Evolutionary conservation across 2,888 invertebrate genomes (phyloP).

Genomic region (Hydraecia micacea): DNA sequence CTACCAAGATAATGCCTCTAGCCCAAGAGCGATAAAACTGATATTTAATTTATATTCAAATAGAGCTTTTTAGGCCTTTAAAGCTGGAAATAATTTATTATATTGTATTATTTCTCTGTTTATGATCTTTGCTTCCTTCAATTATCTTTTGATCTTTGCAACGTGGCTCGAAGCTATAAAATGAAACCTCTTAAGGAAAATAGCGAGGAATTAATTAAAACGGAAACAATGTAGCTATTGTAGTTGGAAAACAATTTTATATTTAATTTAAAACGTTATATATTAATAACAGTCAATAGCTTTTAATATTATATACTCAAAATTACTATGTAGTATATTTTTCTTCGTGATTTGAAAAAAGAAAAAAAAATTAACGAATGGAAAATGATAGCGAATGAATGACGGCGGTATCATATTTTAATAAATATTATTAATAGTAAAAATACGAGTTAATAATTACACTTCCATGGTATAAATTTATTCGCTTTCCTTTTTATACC

Average conservation of each 20-base stretch:
- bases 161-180: constrained; percentile 1
- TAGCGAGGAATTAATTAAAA: constrained; percentile 11
- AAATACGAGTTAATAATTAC: background rate
- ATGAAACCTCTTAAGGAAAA: background rate
- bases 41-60: background rate
- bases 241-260: background rate
- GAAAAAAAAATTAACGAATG: no score
- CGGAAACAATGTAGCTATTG: background rate
- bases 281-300: background rate
- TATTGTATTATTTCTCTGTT: background rate
- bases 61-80: background rate
- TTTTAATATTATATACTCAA: background rate
- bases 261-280: background rate
- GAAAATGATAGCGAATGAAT: background rate
- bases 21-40: background rate
- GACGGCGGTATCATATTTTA: background rate
- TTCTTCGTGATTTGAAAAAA: background rate
- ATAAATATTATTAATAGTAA: background rate
- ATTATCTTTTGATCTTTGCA: constrained; percentile 24
- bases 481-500: background rate
- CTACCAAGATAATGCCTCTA: background rate
- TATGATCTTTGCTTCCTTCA: constrained; percentile 3
- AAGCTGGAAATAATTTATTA: background rate
- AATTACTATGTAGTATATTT: background rate
- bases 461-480: background rate